Evolutionary conservation across 2,888 invertebrate genomes (phyloP).

Genomic region (Oxycera nigricornis): DNA sequence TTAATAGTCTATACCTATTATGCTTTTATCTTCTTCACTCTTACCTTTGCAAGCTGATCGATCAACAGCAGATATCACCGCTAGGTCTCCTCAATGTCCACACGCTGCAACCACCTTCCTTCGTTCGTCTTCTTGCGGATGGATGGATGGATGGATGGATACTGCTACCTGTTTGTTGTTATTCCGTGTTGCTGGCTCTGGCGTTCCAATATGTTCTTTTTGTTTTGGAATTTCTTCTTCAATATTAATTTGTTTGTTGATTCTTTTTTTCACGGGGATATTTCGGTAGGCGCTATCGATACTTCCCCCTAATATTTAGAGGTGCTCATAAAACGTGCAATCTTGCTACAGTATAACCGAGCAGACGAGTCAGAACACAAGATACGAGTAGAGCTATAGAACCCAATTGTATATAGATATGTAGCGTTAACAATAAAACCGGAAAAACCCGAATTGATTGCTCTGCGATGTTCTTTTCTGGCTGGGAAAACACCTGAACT

Average conservation of each 20-base stretch:
- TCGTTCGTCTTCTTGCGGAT: too few relatives aligned
- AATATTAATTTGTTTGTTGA: too few relatives aligned
- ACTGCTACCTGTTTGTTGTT: too few relatives aligned
- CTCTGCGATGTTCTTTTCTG: conserved; percentile 1
- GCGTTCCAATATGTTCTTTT: too few relatives aligned
- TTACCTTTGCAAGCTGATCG: neutral
- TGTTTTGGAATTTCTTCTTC: too few relatives aligned
- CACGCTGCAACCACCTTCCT: neutral
- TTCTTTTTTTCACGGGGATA: too few relatives aligned
- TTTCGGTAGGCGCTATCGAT: too few relatives aligned
- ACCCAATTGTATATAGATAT: neutral
- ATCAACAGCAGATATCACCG: neutral
- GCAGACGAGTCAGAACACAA: neutral
- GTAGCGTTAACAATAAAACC: conserved; percentile 6
- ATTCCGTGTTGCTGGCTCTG: too few relatives aligned
- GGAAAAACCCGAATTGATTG: conserved; percentile 14
- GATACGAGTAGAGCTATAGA: neutral
- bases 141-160: too few relatives aligned
- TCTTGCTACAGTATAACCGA: neutral
- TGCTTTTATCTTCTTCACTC: too few relatives aligned
- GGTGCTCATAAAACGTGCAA: neutral
- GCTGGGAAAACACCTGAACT: neutral
- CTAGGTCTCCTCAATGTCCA: neutral
- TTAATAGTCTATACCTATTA: too few relatives aligned
- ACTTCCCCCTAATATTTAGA: too few relatives aligned